Conservation (phyloP, 2,113 vertebrate species). For the Takifugu flavidus region DNA sequence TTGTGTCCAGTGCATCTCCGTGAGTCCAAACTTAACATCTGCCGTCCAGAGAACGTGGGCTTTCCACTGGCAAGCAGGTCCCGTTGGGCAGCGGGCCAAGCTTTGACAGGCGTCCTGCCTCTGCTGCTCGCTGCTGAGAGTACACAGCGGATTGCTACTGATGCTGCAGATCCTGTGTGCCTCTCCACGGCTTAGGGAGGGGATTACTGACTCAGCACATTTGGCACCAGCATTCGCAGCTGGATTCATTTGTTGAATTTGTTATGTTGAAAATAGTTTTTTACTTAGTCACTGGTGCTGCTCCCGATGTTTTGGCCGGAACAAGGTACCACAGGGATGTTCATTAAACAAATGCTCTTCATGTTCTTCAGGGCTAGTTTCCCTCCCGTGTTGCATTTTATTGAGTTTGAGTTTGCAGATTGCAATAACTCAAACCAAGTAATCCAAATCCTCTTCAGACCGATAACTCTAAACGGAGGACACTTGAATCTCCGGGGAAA, state of each 20-base stretch:
- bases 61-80: constrained; percentile 68
- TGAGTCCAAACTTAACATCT: constrained; percentile 16
- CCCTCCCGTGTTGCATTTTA: too few species aligned
- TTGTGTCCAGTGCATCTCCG: too few species aligned
- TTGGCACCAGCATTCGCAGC: constrained; percentile 30
- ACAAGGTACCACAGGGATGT: constrained; percentile 2
- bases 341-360: not conserved
- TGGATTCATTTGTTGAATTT: constrained; percentile 41
- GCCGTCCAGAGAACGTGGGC: constrained; percentile 70
- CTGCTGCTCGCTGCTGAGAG: constrained; percentile 12
- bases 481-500: too few species aligned
- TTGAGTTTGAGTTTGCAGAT: too few species aligned
- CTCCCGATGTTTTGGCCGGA: constrained; percentile 4
- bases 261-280: constrained; percentile 26
- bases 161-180: constrained; percentile 37
- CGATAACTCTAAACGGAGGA: too few species aligned
- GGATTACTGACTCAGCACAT: constrained; percentile 42
- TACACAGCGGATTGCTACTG: constrained; percentile 18
- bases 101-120: constrained; percentile 44
- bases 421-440: too few species aligned
- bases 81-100: constrained; percentile 51
- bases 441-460: too few species aligned
- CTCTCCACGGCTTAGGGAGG: constrained; percentile 34
- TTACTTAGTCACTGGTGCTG: constrained; percentile 11
- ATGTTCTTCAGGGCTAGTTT: not conserved